phyloP scores from a whole-genome alignment of 2,888 invertebrate species.

The Apamea epomidion region DNA sequence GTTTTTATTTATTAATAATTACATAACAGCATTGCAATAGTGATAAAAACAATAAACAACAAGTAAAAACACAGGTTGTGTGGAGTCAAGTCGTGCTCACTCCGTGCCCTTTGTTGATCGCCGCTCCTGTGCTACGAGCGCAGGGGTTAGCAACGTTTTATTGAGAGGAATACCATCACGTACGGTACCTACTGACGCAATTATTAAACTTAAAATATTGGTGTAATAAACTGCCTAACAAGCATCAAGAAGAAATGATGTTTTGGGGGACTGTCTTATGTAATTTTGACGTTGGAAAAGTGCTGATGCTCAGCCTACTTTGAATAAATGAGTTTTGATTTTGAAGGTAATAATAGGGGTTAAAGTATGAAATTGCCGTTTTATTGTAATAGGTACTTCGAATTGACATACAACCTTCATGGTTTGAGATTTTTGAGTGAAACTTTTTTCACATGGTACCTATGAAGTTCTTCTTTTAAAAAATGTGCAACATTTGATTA shows the following conservation, averaged over 20 bases:
- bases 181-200: not conserved
- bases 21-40: conserved; percentile 43
- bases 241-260: not conserved
- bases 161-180: not conserved
- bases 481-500: no score
- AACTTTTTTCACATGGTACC: no score
- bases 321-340: no score
- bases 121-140: conserved; percentile 72
- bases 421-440: no score
- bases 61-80: conserved; percentile 75
- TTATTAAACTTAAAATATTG: not conserved
- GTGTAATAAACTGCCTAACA: not conserved
- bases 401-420: no score
- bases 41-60: conserved; percentile 76
- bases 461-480: no score
- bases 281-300: no score
- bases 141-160: conserved; percentile 67
- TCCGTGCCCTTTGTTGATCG: conserved; percentile 75
- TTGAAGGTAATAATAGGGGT: no score
- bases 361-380: no score
- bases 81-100: conserved; percentile 72
- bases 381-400: no score
- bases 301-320: no score
- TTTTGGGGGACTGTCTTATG: no score
- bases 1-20: conserved; percentile 51